Percentiles rank a stretch among this genome's conserved stretches.
These are phyloP conservation scores for Trichonephila inaurata DNA, from an alignment of 1,140 invertebrate species.

Conservation along the genomic window DNA sequence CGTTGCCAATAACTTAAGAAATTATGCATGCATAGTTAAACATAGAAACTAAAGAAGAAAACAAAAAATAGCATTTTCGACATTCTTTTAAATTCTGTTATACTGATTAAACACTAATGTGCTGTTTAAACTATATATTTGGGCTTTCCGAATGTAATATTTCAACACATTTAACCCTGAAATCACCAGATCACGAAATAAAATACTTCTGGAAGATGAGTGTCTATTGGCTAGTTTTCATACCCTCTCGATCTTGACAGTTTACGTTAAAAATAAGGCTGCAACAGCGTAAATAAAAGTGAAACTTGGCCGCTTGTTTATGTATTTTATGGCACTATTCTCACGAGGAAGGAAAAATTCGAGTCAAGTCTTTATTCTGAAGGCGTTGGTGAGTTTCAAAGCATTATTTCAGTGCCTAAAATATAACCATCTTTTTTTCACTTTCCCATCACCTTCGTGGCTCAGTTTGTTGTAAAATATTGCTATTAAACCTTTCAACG, in stretches of 20 bases:
- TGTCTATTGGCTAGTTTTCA: not conserved
- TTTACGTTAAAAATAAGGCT: not conserved
- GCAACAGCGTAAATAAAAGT: not conserved
- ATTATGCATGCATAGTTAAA: no score
- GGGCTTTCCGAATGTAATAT: no score
- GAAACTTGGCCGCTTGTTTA: slow-evolving; percentile 51
- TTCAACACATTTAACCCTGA: no score
- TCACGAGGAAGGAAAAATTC: slow-evolving; percentile 24
- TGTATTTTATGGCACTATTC: slow-evolving; percentile 60
- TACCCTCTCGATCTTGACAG: not conserved
- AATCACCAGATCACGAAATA: not conserved
- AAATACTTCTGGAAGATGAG: not conserved
- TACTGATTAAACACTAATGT: no score
- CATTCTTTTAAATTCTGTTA: no score
- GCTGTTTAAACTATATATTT: no score
- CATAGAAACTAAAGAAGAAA: no score
- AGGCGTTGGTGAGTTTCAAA: slow-evolving; percentile 16
- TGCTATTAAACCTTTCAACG: slow-evolving; percentile 59
- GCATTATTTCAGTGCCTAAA: slow-evolving; percentile 46
- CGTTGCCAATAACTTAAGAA: no score
- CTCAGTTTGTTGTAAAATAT: slow-evolving; percentile 66
- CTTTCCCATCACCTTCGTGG: slow-evolving; percentile 48
- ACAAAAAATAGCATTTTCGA: no score
- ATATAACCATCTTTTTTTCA: slow-evolving; percentile 52
- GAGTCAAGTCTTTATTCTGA: slow-evolving; percentile 29